Evolutionary conservation across 2,888 invertebrate species (phyloP), one percentile per base, ranked within the genome.

Genomic region (Chymomyza procnemis): DNA sequence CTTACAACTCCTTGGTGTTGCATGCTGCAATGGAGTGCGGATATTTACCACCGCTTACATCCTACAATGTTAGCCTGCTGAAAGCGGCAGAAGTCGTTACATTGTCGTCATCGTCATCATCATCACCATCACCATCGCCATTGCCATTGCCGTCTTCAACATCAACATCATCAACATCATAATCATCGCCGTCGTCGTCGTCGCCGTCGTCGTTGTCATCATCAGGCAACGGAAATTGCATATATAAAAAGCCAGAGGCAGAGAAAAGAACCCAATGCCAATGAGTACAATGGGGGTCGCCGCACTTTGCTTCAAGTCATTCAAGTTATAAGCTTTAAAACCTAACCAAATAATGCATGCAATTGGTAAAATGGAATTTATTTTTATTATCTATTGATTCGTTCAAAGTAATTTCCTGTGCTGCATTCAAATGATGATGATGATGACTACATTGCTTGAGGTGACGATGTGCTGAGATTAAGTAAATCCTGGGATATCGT

Each of bases 351-450:
- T 41, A 41, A 9, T 76, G 69, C 71, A 26, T 79, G 80, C 84
- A 84, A 79, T 84, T 84, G 81, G 84, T 77, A 76, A 74, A 76
- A 66, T 77, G 9, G 34, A 5, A 12, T 41, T 41, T 41, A 9
- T 41, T 41, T 41, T 41, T 41, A 41, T 41, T 41, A 73, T 78
- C 79, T 76, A 80, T 79, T 80, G 76, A 79, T 79, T 80, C 73
- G 81, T 70, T 80, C 69, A 73, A 66, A 74, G 78, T 69, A 77
- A 80, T 80, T 80, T 80, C 84, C 80, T 80, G 80, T 76, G 70
- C 78, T 64, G 58, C 59, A 41, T 46, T 12, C 34, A 12, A n/a
- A n/a, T n/a, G n/a, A n/a, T n/a, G n/a, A n/a, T n/a, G n/a, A 41
- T 41, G 12, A 41, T 41, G 34, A 41, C 3, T 41, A 41, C 34